These are phyloP conservation scores for Cataglyphis altisquamis DNA, from an alignment of 2,888 invertebrate species.

Conservation along the genomic window DNA sequence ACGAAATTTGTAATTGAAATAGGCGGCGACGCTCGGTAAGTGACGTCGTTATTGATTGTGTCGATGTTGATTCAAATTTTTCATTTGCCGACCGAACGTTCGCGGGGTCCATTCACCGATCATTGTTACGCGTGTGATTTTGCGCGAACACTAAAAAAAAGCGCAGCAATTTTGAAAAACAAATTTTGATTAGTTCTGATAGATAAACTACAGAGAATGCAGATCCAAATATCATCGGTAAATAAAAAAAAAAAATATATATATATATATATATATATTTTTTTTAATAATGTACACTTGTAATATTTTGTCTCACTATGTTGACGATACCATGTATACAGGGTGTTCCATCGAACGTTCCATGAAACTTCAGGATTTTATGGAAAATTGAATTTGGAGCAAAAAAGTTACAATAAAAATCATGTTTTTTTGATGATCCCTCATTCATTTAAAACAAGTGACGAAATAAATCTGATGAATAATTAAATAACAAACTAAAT, in stretches of 20 bases:
- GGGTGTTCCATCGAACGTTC: too few species aligned
- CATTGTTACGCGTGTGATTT: neutral
- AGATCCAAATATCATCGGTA: neutral
- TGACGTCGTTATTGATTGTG: constrained; percentile 40
- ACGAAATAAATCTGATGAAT: too few species aligned
- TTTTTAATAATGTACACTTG: neutral
- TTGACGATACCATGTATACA: neutral
- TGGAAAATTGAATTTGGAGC: too few species aligned
- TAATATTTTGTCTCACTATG: neutral
- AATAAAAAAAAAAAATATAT: neutral
- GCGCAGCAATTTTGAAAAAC: neutral
- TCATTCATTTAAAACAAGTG: too few species aligned
- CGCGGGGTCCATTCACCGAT: constrained; percentile 23
- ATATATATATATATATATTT: too few species aligned
- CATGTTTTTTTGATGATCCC: too few species aligned
- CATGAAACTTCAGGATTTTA: too few species aligned
- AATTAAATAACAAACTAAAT: too few species aligned
- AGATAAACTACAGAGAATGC: neutral
- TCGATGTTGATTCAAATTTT: constrained; percentile 23
- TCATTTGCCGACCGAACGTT: constrained; percentile 24
- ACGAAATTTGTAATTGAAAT: constrained; percentile 55
- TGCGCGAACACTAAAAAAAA: neutral
- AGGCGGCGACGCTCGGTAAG: constrained; percentile 23
- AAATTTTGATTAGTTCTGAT: constrained; percentile 27
- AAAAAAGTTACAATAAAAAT: too few species aligned